phyloP scores from a whole-genome alignment of 2,888 invertebrate genomes.

The Pelosia muscerda region DNA sequence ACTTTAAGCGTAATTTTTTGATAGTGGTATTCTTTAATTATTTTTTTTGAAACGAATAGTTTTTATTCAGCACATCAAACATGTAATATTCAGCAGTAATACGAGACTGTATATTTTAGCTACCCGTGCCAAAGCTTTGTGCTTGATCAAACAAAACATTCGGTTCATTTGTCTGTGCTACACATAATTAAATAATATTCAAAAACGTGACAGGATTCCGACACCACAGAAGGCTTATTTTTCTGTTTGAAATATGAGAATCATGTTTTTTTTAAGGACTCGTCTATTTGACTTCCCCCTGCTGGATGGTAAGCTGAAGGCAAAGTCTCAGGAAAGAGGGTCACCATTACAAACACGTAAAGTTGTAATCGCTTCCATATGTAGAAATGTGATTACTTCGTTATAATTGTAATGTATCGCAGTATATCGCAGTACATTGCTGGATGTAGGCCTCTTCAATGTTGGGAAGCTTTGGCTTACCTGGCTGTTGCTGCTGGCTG shows the following conservation, averaged over 20 bases:
- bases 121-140: slow-evolving; percentile 33
- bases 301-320: too few species aligned
- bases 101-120: slow-evolving; percentile 28
- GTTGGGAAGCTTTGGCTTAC: too few species aligned
- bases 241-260: background rate
- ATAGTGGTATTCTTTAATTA: too few species aligned
- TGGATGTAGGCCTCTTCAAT: too few species aligned
- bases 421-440: too few species aligned
- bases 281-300: too few species aligned
- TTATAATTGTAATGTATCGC: too few species aligned
- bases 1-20: too few species aligned
- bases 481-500: too few species aligned
- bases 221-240: background rate
- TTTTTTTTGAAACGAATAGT: background rate
- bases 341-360: too few species aligned
- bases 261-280: background rate
- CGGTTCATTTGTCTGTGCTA: slow-evolving; percentile 43
- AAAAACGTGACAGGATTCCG: slow-evolving; percentile 49
- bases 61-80: slow-evolving; percentile 8
- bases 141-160: slow-evolving; percentile 53
- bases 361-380: background rate
- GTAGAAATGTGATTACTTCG: too few species aligned
- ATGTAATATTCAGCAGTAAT: slow-evolving; percentile 29
- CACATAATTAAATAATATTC: slow-evolving; percentile 62
- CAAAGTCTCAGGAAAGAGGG: too few species aligned